Evolutionary conservation across 2,888 invertebrate genomes (phyloP).

Genomic region (Prostheceraeus crozeri): DNA sequence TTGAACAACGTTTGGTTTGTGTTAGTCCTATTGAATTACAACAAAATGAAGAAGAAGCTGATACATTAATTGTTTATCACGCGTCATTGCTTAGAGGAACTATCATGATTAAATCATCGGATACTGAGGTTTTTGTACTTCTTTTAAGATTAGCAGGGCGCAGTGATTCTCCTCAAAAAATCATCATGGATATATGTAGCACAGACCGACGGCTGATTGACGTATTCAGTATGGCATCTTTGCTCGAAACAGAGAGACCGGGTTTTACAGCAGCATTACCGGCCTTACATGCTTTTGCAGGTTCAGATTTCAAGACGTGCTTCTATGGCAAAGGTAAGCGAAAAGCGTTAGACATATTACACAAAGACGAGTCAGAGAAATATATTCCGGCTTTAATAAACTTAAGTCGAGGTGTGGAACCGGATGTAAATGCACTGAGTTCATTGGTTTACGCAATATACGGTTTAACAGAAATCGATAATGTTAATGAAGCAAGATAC

Average conservation of each 20-base stretch:
- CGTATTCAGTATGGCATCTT: conserved; percentile 24
- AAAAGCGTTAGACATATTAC: conserved; percentile 24
- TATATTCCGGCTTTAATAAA: conserved; percentile 21
- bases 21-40: conserved; percentile 12
- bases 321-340: conserved; percentile 33
- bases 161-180: conserved; percentile 12
- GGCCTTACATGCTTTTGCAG: conserved; percentile 37
- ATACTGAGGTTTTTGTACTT: conserved; percentile 19
- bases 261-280: conserved; percentile 32
- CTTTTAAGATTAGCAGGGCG: conserved; percentile 9
- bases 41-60: conserved; percentile 34
- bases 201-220: conserved; percentile 29
- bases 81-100: conserved; percentile 10
- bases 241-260: conserved; percentile 21
- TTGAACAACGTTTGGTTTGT: no score
- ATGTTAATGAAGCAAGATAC: no score
- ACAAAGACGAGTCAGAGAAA: conserved; percentile 21
- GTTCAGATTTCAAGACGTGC: conserved; percentile 22
- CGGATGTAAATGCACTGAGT: no score
- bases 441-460: no score
- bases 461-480: no score
- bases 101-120: conserved; percentile 7
- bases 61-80: conserved; percentile 33
- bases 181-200: conserved; percentile 35
- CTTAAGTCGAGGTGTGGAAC: no score